Conservation (phyloP, 1,140 invertebrate species). For the Bombus confusus region DNA sequence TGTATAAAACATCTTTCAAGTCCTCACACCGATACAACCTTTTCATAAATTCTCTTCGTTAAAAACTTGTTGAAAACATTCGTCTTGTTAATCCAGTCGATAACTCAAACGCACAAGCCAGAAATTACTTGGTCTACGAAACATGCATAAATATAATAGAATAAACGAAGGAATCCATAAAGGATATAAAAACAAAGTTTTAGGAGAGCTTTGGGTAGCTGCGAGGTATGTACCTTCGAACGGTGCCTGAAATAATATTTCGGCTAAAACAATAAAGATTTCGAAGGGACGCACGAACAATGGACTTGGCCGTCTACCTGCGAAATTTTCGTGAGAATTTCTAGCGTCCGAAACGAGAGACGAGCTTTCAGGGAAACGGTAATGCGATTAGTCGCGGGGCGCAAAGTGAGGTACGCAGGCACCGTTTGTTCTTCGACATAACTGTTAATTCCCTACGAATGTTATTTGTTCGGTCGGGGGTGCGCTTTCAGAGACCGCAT, state of each 20-base stretch:
- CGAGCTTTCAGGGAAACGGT: slow-evolving; percentile 51
- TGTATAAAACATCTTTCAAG: no score
- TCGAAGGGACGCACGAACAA: slow-evolving; percentile 30
- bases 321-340: slow-evolving; percentile 39
- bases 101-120: no score
- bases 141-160: neutral
- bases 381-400: slow-evolving; percentile 58
- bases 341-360: slow-evolving; percentile 33
- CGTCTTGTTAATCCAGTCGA: no score
- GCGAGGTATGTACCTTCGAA: neutral
- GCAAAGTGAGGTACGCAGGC: slow-evolving; percentile 34
- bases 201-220: neutral
- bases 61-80: no score
- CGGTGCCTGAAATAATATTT: slow-evolving; percentile 62
- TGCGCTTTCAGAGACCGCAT: neutral
- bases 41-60: no score
- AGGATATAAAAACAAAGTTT: slow-evolving; percentile 44
- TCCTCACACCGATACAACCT: no score
- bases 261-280: slow-evolving; percentile 58
- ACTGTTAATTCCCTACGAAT: slow-evolving; percentile 54
- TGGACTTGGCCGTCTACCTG: slow-evolving; percentile 50
- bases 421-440: slow-evolving; percentile 50
- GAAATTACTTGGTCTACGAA: neutral
- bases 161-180: neutral
- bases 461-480: slow-evolving; percentile 28